Evolutionary conservation across 2,113 vertebrate species (phyloP), one percentile per base, ranked within the genome.

Genomic region (Leptodactylus fuscus): DNA sequence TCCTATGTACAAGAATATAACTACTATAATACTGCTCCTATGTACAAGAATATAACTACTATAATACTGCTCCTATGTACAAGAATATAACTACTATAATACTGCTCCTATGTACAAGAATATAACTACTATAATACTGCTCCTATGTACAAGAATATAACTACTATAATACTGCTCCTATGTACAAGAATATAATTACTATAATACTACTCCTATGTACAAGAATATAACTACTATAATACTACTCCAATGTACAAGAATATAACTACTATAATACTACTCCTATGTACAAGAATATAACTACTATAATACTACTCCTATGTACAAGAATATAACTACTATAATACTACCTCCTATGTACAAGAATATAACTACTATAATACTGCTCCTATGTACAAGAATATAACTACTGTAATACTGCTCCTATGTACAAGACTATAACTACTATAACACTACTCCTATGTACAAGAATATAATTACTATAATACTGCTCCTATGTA

Each of bases 71-170:
- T 24, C 53, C 53, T 58, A 58, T 58, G 6, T 58, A 58, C 53
- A 58, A 58, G 53, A 24, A 58, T 58, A 58, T 58, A 58, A n/a
- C 53, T 58, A 58, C 53, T 58, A 58, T 58, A 58, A 58, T 58
- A 58, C 53, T 58, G 53, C 53, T 24, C 22, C 53, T 58, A 58
- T 58, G 6, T 58, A 58, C 53, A 58, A 58, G 53, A 24, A 58
- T 58, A 58, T 58, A 58, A 58, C 53, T 58, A 58, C 53, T 58
- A 58, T 58, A 58, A 58, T 58, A 58, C 53, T 58, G 53, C 53
- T 11, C 53, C 53, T 58, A 58, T 58, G 9, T 58, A 58, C 53
- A 58, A 58, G 53, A 58, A 58, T 58, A 58, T 58, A 58, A 58
- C 53, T 58, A 58, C 53, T 58, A 58, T 58, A 58, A 58, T 58